Base-by-base conservation (phyloP, 2,113 vertebrate genomes). In the Mirounga angustirostris region DNA sequence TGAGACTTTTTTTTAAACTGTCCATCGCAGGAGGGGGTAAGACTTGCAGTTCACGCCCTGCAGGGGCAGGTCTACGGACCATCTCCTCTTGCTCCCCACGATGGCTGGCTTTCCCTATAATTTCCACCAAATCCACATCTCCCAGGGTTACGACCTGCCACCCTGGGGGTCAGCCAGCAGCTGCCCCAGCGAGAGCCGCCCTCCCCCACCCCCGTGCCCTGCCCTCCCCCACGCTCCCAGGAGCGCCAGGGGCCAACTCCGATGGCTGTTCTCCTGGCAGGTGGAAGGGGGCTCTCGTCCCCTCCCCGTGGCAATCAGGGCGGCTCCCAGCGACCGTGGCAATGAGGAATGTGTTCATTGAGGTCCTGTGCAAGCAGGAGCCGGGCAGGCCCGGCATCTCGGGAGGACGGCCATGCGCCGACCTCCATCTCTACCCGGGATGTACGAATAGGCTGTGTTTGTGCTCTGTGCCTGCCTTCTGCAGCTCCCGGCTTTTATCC, bases 401-500 rank as follows among this genome's bases (percentile, higher is more conserved):
- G 0, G 79, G 71, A 76, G 80, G 54, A 28, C 3, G 0, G 81
- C 40, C 18, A 0, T 24, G 36, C 5, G 0, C 3, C 16, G 1
- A 0, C 56, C 1, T 24, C 92, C 21, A 0, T 33, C 93, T 92
- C 95, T 15, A 15, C 13, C 1, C 15, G 36, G 91, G 83, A 71
- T 30, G 87, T 22, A 63, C 96, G 91, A 33, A 89, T 4, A 89
- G 83, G 65, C 54, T 1, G 30, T 79, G 95, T 61, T 52, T 69
- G 54, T 22, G 33, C 83, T 56, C 56, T n/a, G 33, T 3, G 2
- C n/a, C 36, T 0, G 5, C 86, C 61, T 85, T 46, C 92, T 83
- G 97, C 96, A 43, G 97, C 98, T 93, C 92, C 0, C 7, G 3
- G 98, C 98, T 96, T 98, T 97, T 93, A 98, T 98, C 98, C 98